phyloP scores from a whole-genome alignment of 2,888 invertebrate species.

The Hipparchia sbordonii region DNA sequence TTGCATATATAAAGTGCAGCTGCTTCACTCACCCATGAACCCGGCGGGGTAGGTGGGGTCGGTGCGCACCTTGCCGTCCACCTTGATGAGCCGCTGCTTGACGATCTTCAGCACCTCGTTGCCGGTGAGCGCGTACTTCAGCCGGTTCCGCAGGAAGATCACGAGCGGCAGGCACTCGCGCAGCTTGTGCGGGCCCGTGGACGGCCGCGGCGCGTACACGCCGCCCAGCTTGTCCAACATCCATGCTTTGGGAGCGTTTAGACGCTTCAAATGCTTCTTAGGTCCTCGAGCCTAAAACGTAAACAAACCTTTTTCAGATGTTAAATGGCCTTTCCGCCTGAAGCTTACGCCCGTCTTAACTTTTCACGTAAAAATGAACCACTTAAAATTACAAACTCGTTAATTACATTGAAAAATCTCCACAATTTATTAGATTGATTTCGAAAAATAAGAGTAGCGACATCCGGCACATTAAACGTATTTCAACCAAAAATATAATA shows the following conservation, averaged over 20 bases:
- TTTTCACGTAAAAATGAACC: background rate
- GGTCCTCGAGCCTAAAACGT: conserved; percentile 95
- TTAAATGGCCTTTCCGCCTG: no score
- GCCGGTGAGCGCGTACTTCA: conserved; percentile 98
- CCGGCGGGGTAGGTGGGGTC: conserved; percentile 99
- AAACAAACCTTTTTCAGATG: conserved; percentile 37
- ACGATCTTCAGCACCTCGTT: conserved; percentile 98
- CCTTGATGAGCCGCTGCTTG: conserved; percentile 98
- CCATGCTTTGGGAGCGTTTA: conserved; percentile 99
- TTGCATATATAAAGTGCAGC: background rate
- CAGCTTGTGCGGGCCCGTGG: conserved; percentile 98
- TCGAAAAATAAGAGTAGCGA: background rate
- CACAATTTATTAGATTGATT: background rate
- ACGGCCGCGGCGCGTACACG: conserved; percentile 98
- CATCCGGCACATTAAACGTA: background rate
- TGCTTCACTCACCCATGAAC: conserved; percentile 94
- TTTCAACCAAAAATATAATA: conserved; percentile 13
- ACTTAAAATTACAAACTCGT: background rate
- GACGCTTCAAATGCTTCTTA: conserved; percentile 99
- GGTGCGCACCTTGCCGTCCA: conserved; percentile 98
- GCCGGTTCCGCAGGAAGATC: conserved; percentile 97
- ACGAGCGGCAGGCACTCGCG: conserved; percentile 98
- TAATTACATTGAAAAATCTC: background rate
- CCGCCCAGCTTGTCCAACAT: conserved; percentile 99
- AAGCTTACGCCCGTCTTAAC: background rate